Conservation (phyloP, 2,797 vertebrate species). For the Macrochelys suwanniensis region DNA sequence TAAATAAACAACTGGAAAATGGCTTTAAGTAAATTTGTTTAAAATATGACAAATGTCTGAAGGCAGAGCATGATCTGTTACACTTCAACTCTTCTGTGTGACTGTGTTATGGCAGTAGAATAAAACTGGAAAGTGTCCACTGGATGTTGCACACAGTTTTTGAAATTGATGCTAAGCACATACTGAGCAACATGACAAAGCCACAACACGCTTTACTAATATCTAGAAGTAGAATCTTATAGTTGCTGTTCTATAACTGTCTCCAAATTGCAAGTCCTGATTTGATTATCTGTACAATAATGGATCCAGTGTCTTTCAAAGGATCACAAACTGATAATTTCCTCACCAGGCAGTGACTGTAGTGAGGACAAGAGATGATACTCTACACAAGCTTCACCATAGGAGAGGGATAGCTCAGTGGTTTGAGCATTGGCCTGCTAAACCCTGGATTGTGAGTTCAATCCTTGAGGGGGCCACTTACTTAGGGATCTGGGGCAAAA, state of each 20-base stretch:
- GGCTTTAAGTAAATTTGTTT: constrained; percentile 59
- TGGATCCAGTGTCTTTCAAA: neutral
- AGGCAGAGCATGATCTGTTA: constrained; percentile 77
- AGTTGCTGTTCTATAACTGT: neutral
- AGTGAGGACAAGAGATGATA: neutral
- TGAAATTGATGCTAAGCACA: neutral
- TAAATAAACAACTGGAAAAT: constrained; percentile 69
- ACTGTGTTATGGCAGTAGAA: constrained; percentile 75
- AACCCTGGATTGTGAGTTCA: too few relatives aligned
- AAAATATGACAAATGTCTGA: constrained; percentile 60
- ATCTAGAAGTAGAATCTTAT: neutral
- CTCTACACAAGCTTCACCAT: neutral
- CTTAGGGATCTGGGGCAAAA: too few relatives aligned
- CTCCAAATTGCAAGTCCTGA: neutral
- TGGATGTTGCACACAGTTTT: neutral
- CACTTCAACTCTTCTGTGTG: constrained; percentile 68
- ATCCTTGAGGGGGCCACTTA: too few relatives aligned
- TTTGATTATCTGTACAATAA: neutral
- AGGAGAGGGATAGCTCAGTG: too few relatives aligned
- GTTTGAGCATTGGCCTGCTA: too few relatives aligned
- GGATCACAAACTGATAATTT: neutral
- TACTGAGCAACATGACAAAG: neutral
- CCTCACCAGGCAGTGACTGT: neutral
- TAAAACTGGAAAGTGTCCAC: constrained; percentile 77
- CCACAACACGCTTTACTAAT: neutral